Evolutionary conservation across 2,797 vertebrate genomes (phyloP).

Genomic region (Galago senegalensis): DNA sequence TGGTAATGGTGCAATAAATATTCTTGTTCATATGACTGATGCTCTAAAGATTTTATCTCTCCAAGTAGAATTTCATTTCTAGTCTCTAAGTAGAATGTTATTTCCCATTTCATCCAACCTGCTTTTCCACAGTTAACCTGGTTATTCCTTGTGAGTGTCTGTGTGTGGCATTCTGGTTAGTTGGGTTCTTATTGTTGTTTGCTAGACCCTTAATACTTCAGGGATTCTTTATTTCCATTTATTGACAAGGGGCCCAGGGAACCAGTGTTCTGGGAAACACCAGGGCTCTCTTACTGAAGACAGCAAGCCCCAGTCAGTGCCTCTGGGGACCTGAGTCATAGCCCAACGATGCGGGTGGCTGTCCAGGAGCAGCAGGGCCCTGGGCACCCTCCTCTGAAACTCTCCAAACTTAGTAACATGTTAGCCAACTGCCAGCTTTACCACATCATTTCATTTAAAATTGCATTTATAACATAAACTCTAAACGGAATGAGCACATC

Average conservation of each 20-base stretch:
- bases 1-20: fast-evolving
- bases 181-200: not conserved
- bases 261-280: not conserved
- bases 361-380: not conserved
- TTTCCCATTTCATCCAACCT: not conserved
- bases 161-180: not conserved
- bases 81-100: not conserved
- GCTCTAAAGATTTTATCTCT: not conserved
- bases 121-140: not conserved
- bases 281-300: not conserved
- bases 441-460: not conserved
- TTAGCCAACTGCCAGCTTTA: not conserved
- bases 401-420: not conserved
- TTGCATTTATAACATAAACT: not conserved
- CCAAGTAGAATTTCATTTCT: not conserved
- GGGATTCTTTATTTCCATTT: not conserved
- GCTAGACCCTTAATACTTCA: not conserved
- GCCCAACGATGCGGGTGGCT: fast-evolving
- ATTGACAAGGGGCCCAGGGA: not conserved
- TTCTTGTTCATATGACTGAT: too few relatives aligned
- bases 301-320: not conserved
- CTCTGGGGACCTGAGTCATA: not conserved
- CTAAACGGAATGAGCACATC: not conserved
- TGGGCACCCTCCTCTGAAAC: not conserved
- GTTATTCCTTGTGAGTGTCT: not conserved